Percentiles rank a stretch among this genome's conserved stretches.
These are phyloP conservation scores for Conopomorpha cramerella DNA, from an alignment of 1,140 invertebrate genomes.

Conservation along the genomic window DNA sequence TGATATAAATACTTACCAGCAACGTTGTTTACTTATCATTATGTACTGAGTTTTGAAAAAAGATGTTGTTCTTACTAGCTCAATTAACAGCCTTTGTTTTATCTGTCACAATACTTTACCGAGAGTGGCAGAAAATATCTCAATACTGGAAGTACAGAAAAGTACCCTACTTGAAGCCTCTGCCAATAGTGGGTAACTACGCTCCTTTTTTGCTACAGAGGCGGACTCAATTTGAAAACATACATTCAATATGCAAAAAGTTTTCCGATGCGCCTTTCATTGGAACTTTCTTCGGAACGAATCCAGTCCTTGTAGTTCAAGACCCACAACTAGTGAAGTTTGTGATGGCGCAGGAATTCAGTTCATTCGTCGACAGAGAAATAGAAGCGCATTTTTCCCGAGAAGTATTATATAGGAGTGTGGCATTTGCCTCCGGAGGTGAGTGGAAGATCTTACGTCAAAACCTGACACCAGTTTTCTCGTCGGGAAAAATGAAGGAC, in stretches of 20 bases:
- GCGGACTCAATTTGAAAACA: slow-evolving; percentile 5
- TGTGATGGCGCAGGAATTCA: slow-evolving; percentile 53
- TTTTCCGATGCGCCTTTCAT: slow-evolving; percentile 5
- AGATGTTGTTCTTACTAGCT: no score
- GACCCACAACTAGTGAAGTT: slow-evolving; percentile 50
- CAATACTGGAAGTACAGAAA: slow-evolving; percentile 22
- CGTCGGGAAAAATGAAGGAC: slow-evolving; percentile 55
- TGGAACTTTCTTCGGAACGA: slow-evolving; percentile 54
- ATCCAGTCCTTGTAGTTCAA: slow-evolving; percentile 45
- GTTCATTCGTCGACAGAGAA: slow-evolving; percentile 39
- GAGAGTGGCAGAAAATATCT: no score
- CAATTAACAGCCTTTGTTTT: no score
- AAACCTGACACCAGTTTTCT: slow-evolving; percentile 61
- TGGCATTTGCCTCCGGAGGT: slow-evolving; percentile 28
- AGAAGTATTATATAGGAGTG: slow-evolving; percentile 11
- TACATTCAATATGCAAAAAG: background rate
- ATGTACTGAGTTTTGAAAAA: no score
- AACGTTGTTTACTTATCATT: no score
- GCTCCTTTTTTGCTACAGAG: slow-evolving; percentile 8
- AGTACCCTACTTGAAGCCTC: slow-evolving; percentile 13
- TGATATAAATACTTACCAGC: no score
- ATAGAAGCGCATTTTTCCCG: slow-evolving; percentile 8
- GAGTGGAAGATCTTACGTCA: slow-evolving; percentile 55
- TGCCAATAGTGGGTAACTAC: slow-evolving; percentile 11
- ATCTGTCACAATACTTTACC: no score